These are phyloP conservation scores for Palythoa grandiflora DNA, from an alignment of 92 coral and sea anemone genomes.

Conservation along the genomic window DNA sequence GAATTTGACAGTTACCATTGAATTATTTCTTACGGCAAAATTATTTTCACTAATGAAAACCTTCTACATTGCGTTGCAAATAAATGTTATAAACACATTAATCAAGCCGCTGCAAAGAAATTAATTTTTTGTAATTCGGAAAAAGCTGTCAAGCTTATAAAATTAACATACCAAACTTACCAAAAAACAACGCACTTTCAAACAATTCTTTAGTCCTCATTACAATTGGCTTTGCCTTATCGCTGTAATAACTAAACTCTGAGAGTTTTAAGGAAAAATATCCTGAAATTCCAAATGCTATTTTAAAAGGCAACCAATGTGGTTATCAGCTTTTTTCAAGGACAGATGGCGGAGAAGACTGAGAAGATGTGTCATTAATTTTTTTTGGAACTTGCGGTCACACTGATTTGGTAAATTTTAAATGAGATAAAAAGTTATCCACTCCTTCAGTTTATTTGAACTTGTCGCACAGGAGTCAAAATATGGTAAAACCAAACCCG, in stretches of 20 bases:
- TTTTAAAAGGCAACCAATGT: not conserved
- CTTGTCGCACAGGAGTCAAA: not conserved
- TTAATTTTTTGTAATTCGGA: no score
- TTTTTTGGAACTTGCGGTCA: not conserved
- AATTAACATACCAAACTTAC: not conserved
- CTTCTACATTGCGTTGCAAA: no score
- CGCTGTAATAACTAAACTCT: not conserved
- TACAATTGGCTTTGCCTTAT: not conserved
- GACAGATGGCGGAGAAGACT: not conserved
- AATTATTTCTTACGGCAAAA: no score
- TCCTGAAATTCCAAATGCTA: not conserved
- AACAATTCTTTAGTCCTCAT: not conserved
- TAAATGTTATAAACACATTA: no score
- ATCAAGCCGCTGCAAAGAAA: no score
- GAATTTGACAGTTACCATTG: no score
- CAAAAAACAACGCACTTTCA: not conserved
- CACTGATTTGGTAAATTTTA: not conserved
- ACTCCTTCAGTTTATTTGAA: not conserved
- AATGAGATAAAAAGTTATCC: not conserved
- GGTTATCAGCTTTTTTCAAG: not conserved
- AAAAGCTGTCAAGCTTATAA: no score
- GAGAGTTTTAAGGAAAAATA: not conserved
- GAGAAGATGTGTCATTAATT: not conserved
- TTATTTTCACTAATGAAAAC: no score
- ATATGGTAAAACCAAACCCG: not conserved